Evolutionary conservation across 2,797 vertebrate species (phyloP).

Genomic region (Momotus momota): DNA sequence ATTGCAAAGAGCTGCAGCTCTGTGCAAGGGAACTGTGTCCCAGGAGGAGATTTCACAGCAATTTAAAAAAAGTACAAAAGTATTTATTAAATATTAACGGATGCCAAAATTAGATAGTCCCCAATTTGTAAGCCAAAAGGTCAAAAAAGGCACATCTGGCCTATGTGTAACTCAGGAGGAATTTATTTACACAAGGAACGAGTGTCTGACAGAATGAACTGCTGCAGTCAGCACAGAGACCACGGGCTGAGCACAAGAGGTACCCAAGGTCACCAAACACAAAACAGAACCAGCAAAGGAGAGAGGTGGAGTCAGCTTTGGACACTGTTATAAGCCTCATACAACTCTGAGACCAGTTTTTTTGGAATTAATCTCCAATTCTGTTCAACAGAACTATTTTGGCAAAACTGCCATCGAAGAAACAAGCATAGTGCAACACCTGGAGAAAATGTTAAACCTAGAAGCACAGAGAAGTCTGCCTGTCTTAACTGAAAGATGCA

Average conservation of each 20-base stretch:
- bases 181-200: conserved; percentile 52
- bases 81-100: not conserved
- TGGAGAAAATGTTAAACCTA: not conserved
- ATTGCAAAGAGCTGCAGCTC: not conserved
- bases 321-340: not conserved
- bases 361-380: not conserved
- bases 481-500: not conserved
- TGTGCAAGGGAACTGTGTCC: not conserved
- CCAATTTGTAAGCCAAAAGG: conserved; percentile 34
- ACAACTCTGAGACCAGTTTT: not conserved
- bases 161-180: conserved; percentile 46
- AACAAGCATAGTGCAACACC: not conserved
- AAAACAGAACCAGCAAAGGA: not conserved
- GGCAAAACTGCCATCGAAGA: not conserved
- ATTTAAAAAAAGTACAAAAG: not conserved
- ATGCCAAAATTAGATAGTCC: conserved; percentile 35
- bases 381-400: not conserved
- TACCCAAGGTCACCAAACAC: not conserved
- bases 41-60: not conserved
- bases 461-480: not conserved
- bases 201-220: conserved; percentile 32
- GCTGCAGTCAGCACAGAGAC: not conserved
- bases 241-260: not conserved
- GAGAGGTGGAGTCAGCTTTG: not conserved
- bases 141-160: conserved; percentile 60